Base-by-base conservation (phyloP, 2,888 invertebrate species). In the Acheta domesticus region DNA sequence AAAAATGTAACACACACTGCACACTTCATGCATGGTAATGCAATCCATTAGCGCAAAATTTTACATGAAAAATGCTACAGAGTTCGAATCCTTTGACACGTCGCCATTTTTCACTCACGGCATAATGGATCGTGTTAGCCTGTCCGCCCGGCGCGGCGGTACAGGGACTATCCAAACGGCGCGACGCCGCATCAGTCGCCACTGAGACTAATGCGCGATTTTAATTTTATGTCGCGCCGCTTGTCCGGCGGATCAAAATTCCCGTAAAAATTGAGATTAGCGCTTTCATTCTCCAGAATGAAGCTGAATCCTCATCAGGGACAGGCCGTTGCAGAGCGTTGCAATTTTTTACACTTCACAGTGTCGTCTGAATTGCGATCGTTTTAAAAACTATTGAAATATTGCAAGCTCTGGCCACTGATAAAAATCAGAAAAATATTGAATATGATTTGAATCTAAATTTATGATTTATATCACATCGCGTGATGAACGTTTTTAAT, bases 11-110 rank as follows among this genome's bases (percentile, higher is more conserved):
- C 62, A 62, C 62, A 62, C 62, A 4, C 14, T 4, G n/a, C 62
- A n/a, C 62, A n/a, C 62, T 62, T 62, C 62, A 62, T 62, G 62
- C n/a, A 62, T n/a, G 62, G 62, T 62, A 62, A 62, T 62, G 62
- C 62, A 62, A 62, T 62, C 62, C 62, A 62, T 62, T 62, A 62
- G 62, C 5, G 62, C 62, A 62, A 62, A 62, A 62, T 62, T 62
- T 62, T 62, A 62, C 62, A 62, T 62, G 62, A 62, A 62, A 62
- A 62, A 62, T 62, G 62, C 62, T 62, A 62, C 62, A 62, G 62
- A 62, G 62, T 62, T 62, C 62, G 62, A 62, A 62, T 62, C 62
- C 62, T 62, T 62, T 62, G 62, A 62, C 62, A 62, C 62, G 62
- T 62, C 62, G n/a, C 62, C 62, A 62, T 62, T 62, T 62, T 62